Evolutionary conservation across 2,113 vertebrate species (phyloP).

Genomic region (Carassius auratus): DNA sequence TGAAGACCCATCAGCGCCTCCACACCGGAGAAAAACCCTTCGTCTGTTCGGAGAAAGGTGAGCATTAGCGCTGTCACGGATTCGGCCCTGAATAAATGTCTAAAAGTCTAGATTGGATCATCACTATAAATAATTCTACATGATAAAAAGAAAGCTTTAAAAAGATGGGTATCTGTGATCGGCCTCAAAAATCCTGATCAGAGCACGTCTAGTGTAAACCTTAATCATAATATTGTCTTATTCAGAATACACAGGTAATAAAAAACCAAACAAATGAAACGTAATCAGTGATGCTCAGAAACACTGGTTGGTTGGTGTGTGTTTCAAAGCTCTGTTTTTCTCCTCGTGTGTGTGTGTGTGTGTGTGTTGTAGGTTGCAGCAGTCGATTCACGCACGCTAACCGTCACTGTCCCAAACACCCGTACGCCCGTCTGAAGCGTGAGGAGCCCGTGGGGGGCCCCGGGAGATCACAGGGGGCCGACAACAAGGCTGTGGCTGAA

Average conservation of each 20-base stretch:
- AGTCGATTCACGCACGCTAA: slow-evolving; percentile 98
- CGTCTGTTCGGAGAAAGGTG: slow-evolving; percentile 96
- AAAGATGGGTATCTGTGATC: too few relatives aligned
- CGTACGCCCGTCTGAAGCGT: slow-evolving; percentile 88
- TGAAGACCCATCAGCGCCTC: slow-evolving; percentile 97
- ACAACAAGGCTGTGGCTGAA: slow-evolving; percentile 94
- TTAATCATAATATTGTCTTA: too few relatives aligned
- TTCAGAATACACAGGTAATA: too few relatives aligned
- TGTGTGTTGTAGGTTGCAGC: slow-evolving; percentile 80
- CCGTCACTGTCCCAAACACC: slow-evolving; percentile 95
- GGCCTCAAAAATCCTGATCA: too few relatives aligned
- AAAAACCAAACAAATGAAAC: too few relatives aligned
- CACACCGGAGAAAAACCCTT: slow-evolving; percentile 99
- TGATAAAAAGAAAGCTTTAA: too few relatives aligned
- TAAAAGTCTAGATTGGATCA: too few relatives aligned
- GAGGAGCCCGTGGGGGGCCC: slow-evolving; percentile 84
- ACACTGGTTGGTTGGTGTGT: background rate
- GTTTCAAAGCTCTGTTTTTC: background rate
- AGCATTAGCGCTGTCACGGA: background rate
- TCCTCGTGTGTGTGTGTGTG: slow-evolving; percentile 27
- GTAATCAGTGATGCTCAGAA: too few relatives aligned
- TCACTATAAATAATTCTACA: too few relatives aligned
- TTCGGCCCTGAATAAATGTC: too few relatives aligned
- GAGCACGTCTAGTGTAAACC: too few relatives aligned
- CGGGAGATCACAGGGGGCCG: slow-evolving; percentile 83